Conservation (phyloP, 1,140 invertebrate species). For the Drosophila lini region DNA sequence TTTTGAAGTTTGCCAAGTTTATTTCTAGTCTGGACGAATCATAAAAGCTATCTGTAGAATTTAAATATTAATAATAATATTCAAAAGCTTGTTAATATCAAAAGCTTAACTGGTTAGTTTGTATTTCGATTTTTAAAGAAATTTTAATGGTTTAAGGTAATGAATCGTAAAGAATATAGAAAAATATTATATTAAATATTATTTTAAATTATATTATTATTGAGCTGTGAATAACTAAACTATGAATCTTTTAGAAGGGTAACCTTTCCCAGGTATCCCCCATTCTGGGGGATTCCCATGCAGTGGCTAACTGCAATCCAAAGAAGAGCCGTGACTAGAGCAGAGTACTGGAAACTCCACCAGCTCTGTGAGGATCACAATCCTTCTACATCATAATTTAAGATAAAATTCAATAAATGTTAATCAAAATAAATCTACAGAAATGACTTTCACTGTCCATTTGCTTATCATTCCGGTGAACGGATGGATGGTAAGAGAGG, state of each 20-base stretch:
- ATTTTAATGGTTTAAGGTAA: too few relatives aligned
- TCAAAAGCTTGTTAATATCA: neutral
- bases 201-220: too few relatives aligned
- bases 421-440: neutral
- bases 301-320: slow-evolving; percentile 85
- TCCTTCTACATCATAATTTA: neutral
- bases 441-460: neutral
- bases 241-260: too few relatives aligned
- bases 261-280: slow-evolving; percentile 69
- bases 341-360: too few relatives aligned
- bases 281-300: slow-evolving; percentile 79
- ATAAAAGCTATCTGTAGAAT: neutral
- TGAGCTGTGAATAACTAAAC: slow-evolving; percentile 85
- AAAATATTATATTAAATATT: too few relatives aligned
- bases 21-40: neutral
- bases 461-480: neutral
- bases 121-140: too few relatives aligned
- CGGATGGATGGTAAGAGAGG: neutral
- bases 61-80: neutral
- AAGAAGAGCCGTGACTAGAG: slow-evolving; percentile 84
- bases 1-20: neutral
- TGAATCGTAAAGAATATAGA: too few relatives aligned
- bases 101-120: neutral
- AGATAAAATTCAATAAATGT: neutral
- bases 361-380: too few relatives aligned